These are phyloP conservation scores for Marmota flaviventris DNA, from an alignment of 2,113 vertebrate species.

Conservation along the genomic window DNA sequence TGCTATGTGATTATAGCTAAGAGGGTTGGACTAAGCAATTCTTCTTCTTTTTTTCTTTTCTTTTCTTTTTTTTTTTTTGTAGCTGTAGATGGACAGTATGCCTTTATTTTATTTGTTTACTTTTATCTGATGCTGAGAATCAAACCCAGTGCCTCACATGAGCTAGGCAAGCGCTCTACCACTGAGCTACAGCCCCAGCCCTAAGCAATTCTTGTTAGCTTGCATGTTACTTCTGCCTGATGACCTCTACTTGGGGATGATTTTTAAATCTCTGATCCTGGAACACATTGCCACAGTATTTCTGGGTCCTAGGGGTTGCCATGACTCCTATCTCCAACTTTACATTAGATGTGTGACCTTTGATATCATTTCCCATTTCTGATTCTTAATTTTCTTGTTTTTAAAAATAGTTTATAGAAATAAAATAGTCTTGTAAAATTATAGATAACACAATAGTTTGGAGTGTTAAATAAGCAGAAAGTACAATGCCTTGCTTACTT, in stretches of 20 bases:
- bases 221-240: neutral
- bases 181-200: too few relatives aligned
- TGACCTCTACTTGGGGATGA: neutral
- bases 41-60: too few relatives aligned
- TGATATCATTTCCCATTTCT: neutral
- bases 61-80: too few relatives aligned
- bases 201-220: neutral
- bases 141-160: too few relatives aligned
- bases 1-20: neutral
- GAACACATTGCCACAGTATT: neutral
- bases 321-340: neutral
- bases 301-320: neutral
- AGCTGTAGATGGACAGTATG: too few relatives aligned
- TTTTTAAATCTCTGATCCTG: neutral
- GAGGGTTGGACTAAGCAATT: neutral
- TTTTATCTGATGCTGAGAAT: too few relatives aligned
- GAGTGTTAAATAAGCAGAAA: neutral
- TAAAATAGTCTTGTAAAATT: neutral
- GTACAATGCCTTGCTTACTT: neutral
- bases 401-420: neutral
- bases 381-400: neutral
- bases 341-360: neutral
- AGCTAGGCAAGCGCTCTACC: too few relatives aligned
- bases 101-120: too few relatives aligned
- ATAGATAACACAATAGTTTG: neutral